A percentile compares a stretch with the other conserved stretches of the same genome.
Evolutionary conservation across 2,797 vertebrate genomes (phyloP).

Genomic region (Hemibagrus guttatus): DNA sequence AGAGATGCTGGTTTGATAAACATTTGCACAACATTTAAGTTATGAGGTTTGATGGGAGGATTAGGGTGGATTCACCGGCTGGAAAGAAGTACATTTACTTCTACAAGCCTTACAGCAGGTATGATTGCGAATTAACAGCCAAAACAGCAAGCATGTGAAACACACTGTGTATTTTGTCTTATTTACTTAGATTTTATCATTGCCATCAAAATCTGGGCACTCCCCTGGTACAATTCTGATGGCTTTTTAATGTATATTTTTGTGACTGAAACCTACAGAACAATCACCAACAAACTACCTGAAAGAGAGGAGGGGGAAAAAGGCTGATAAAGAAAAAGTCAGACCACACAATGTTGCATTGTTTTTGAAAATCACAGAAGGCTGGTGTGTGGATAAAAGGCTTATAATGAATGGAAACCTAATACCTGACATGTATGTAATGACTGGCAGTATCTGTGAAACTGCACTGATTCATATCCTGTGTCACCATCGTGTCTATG

Average conservation of each 20-base stretch:
- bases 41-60: background rate
- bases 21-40: conserved; percentile 17
- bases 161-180: background rate
- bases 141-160: conserved; percentile 4
- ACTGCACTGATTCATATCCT: conserved; percentile 43
- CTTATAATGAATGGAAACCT: conserved; percentile 18
- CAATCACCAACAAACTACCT: background rate
- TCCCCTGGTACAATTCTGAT: background rate
- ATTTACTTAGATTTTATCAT: background rate
- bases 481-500: conserved; percentile 14
- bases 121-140: background rate
- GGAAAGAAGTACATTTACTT: background rate
- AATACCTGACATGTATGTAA: conserved; percentile 31
- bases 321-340: conserved; percentile 1
- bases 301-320: background rate
- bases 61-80: background rate
- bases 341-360: conserved; percentile 17
- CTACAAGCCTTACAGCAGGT: background rate
- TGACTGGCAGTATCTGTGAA: conserved; percentile 9
- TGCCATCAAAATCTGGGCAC: background rate
- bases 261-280: background rate
- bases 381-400: conserved; percentile 27
- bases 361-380: background rate
- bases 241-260: background rate
- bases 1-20: conserved; percentile 20